Conservation (phyloP, 2,888 invertebrate genomes). For the Platycheirus albimanus region DNA sequence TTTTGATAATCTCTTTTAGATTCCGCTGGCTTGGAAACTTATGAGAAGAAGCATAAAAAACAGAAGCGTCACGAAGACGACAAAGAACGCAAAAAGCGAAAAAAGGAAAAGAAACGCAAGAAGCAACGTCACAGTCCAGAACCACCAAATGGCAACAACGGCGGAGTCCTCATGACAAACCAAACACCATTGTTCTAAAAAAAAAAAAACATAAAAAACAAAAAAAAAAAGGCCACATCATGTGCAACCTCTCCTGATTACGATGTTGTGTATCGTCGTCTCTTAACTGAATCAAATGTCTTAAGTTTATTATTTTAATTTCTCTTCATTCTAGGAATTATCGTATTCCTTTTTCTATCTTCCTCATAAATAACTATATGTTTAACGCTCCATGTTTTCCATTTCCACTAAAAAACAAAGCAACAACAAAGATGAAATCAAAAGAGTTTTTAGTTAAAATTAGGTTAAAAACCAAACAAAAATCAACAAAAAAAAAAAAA, state of each 20-base stretch:
- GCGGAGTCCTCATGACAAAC: constrained; percentile 57
- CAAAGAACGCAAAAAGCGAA: constrained; percentile 95
- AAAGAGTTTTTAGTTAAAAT: constrained; percentile 35
- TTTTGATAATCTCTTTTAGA: constrained; percentile 82
- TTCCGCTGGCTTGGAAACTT: constrained; percentile 89
- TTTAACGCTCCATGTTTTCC: constrained; percentile 51
- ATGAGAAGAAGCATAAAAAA: constrained; percentile 97
- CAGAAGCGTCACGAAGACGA: constrained; percentile 96
- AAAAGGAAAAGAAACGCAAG: constrained; percentile 97
- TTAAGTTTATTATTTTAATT: not conserved
- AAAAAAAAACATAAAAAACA: too few species aligned
- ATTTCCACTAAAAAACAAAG: constrained; percentile 36
- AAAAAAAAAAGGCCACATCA: constrained; percentile 6
- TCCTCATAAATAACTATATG: constrained; percentile 54
- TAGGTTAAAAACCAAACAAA: constrained; percentile 25
- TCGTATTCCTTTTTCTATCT: constrained; percentile 30
- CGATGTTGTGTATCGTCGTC: constrained; percentile 39
- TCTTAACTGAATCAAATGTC: constrained; percentile 32
- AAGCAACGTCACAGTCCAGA: constrained; percentile 97
- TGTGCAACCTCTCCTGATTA: too few species aligned
- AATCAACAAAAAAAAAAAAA: constrained; percentile 9
- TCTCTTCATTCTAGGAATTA: constrained; percentile 17
- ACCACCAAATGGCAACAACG: constrained; percentile 80
- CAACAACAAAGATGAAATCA: constrained; percentile 32
- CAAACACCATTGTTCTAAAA: constrained; percentile 71